A percentile compares a stretch with the other conserved stretches of the same genome.
Evolutionary conservation across 2,113 vertebrate genomes (phyloP).

Genomic region (Platanista minor): DNA sequence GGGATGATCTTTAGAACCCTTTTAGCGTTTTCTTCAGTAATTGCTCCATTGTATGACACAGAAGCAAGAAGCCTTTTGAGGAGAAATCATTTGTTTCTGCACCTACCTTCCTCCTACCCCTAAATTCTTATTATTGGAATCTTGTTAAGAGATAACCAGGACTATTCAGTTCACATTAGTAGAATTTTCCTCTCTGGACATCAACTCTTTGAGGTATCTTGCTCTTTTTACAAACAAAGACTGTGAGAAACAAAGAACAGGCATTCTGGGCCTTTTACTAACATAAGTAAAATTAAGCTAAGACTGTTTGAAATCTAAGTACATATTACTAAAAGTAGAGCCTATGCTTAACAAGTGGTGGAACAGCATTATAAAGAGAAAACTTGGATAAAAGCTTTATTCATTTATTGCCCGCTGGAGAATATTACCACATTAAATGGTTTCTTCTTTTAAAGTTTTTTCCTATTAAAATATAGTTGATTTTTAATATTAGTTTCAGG

Average conservation of each 20-base stretch:
- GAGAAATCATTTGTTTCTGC: neutral
- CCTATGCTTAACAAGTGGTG: neutral
- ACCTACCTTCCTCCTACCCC: neutral
- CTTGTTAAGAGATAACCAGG: neutral
- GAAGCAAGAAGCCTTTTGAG: neutral
- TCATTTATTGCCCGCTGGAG: neutral
- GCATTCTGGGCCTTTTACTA: neutral
- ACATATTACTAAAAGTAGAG: neutral
- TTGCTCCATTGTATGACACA: neutral
- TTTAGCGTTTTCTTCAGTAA: neutral
- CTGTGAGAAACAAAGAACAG: neutral
- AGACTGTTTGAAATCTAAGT: constrained; percentile 15
- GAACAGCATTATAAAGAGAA: neutral
- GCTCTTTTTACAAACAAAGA: neutral
- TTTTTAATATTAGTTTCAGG: neutral
- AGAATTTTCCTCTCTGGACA: neutral
- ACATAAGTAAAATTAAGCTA: constrained; percentile 4
- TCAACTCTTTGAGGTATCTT: neutral
- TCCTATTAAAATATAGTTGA: neutral
- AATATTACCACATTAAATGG: neutral
- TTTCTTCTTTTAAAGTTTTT: neutral
- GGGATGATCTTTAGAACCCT: neutral
- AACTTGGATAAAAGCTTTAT: neutral
- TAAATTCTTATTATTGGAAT: neutral
- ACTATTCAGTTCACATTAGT: neutral